Evolutionary conservation across 2,888 invertebrate species (phyloP), one percentile per base, ranked within the genome.

Genomic region (Lepetodrilus schrolli): DNA sequence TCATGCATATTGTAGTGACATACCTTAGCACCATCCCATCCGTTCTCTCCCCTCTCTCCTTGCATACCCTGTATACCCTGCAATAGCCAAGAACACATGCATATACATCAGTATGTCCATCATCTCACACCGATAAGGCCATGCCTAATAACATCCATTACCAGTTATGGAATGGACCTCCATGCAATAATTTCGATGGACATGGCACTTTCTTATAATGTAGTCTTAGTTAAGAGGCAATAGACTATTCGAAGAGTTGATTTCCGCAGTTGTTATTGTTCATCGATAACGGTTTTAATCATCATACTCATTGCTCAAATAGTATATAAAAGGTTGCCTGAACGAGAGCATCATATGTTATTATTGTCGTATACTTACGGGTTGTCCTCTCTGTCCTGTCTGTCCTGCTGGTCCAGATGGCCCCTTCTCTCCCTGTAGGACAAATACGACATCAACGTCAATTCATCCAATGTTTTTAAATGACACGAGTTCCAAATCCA

Each of bases 321-420:
- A 20, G 17, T 50, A 50, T 50, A 21, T 50, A 5, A n/a, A 4
- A 7, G 17, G 4, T n/a, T 21, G 7, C 20, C 21, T 50, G 50
- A 50, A 50, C 10, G n/a, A n/a, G 20, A 21, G 10, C 10, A 2
- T 4, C 4, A 50, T 23, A 4, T 4, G 4, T 17, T 50, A 20
- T 17, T 20, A 21, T 48, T 47, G 13, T 3, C 5, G 2, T n/a
- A 38, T 66, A 82, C 82, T 79, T 78, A 85, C 86, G 10, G 81
- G 72, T n/a, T 79, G 66, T 66, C 85, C 86, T 43, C 78, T 74
- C 10, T 79, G 73, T 73, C 85, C 87, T 20, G 76, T 75, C 4
- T 77, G 70, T 68, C 91, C 92, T 4, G 92, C 92, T 0, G 93
- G 90, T 8, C 96, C 96, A 0, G 94, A 93, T 83, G 95, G 91